Evolutionary conservation across 2,797 vertebrate genomes (phyloP), one percentile per base, ranked within the genome.

Genomic region (Enteromius afrohamiltoni): DNA sequence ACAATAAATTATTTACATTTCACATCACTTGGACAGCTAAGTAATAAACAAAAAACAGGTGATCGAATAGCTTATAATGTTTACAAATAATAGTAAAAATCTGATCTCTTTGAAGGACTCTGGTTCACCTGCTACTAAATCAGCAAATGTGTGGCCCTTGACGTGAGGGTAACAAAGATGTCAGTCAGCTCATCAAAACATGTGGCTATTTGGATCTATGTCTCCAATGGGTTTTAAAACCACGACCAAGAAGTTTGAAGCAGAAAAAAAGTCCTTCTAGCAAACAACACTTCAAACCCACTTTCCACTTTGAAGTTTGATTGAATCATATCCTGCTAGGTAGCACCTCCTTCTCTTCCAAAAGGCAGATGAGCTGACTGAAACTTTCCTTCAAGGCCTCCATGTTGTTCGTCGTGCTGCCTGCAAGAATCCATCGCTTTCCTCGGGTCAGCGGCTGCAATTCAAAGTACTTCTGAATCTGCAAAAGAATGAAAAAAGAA

Each of bases 401-500:
- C 94, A 95, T 93, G 92, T 97, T 95, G 90, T 97, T 96, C 80
- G 95, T 92, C 31, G 95, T 94, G 91, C 96, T 97, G 71, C 97
- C 96, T 79, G 97, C 96, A 88, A 99, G 95, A 90, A 99, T 97
- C 98, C 97, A 99, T 88, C 96, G 95, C 89, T 99, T 99, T 78
- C 97, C 97, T 85, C 96, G 93, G 77, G 97, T 97, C 91, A 98
- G 95, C 2, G 96, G 97, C 92, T 99, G 97, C 92, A 99, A 95
- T 95, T 99, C 98, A 89, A 99, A 97, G 91, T 97, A 98, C 88
- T 98, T 99, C 93, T 97, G 98, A 83, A 99, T 96, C 97, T 99
- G 86, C 62, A 81, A 79, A 78, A 82, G 40, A 60, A 16, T 47
- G 11, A 84, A 10, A n/a, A 3, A 13, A 40, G 13, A 42, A 58